Evolutionary conservation across 2,113 vertebrate genomes (phyloP).

Genomic region (Xiphophorus couchianus): DNA sequence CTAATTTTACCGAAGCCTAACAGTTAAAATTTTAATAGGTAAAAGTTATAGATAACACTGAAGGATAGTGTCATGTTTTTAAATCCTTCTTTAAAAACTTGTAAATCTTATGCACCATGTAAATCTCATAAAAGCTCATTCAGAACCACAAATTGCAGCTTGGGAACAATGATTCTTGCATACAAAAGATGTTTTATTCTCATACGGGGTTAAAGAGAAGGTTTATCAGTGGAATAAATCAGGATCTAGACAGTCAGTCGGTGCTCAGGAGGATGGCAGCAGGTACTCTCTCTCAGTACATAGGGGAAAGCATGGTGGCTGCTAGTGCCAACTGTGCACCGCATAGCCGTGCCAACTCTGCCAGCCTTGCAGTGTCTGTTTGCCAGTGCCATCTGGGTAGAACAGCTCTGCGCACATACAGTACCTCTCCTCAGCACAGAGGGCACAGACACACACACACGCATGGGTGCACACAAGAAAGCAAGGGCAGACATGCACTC

Average conservation of each 20-base stretch:
- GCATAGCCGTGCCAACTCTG: conserved; percentile 63
- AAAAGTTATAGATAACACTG: too few species aligned
- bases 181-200: neutral
- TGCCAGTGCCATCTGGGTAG: conserved; percentile 82
- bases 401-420: conserved; percentile 70
- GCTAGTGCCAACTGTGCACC: conserved; percentile 74
- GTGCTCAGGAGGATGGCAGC: conserved; percentile 70
- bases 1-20: too few species aligned
- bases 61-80: neutral
- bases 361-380: conserved; percentile 76
- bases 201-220: conserved; percentile 22
- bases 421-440: conserved; percentile 68
- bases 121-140: neutral
- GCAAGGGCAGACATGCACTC: conserved; percentile 53
- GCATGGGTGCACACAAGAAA: conserved; percentile 62
- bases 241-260: conserved; percentile 55
- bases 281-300: conserved; percentile 70
- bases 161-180: neutral
- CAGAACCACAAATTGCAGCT: neutral
- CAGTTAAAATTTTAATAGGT: too few species aligned
- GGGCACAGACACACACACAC: conserved; percentile 52
- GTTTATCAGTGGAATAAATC: conserved; percentile 44
- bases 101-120: neutral
- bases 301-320: conserved; percentile 75
- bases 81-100: neutral